A percentile compares a stretch with the other conserved stretches of the same genome.
Conservation (phyloP, 37 sponge, comb jelly and placozoan species). For the Corticium candelabrum region DNA sequence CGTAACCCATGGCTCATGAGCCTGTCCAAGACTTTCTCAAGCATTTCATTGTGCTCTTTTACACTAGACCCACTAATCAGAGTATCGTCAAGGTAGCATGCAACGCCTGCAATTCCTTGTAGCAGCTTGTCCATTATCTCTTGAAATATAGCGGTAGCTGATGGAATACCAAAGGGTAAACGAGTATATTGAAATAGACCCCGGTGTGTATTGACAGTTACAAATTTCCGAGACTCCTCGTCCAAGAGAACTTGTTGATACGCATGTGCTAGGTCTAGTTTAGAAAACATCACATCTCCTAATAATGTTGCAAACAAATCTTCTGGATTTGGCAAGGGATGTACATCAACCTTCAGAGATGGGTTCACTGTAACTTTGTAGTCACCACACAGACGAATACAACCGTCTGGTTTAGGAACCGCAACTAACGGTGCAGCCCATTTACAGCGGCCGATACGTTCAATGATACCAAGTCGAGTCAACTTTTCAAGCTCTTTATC, state of each 20-base stretch:
- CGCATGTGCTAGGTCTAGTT: too few species aligned
- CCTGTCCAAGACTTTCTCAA: slow-evolving; percentile 14
- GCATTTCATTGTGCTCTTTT: not conserved
- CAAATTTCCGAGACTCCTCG: too few species aligned
- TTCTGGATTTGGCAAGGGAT: slow-evolving; percentile 31
- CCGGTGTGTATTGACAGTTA: too few species aligned
- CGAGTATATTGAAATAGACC: too few species aligned
- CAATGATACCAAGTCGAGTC: slow-evolving; percentile 8
- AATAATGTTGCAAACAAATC: slow-evolving; percentile 22
- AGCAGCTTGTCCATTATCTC: too few species aligned
- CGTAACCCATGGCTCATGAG: slow-evolving; percentile 14
- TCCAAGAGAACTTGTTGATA: too few species aligned
- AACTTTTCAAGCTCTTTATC: slow-evolving; percentile 15
- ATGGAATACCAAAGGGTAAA: too few species aligned
- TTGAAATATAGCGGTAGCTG: too few species aligned
- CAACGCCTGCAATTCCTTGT: too few species aligned
- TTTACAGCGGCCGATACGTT: not conserved
- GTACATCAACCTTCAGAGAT: slow-evolving; percentile 8
- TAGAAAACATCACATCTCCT: slow-evolving; percentile 12
- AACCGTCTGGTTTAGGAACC: slow-evolving; percentile 17
- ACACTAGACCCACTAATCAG: too few species aligned
- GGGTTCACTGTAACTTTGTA: slow-evolving; percentile 29
- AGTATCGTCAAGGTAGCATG: too few species aligned
- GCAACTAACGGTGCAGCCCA: slow-evolving; percentile 24
- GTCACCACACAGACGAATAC: slow-evolving; percentile 13